Evolutionary conservation across 2,888 invertebrate species (phyloP), one percentile per base, ranked within the genome.

Genomic region (Calliopum simillimum): DNA sequence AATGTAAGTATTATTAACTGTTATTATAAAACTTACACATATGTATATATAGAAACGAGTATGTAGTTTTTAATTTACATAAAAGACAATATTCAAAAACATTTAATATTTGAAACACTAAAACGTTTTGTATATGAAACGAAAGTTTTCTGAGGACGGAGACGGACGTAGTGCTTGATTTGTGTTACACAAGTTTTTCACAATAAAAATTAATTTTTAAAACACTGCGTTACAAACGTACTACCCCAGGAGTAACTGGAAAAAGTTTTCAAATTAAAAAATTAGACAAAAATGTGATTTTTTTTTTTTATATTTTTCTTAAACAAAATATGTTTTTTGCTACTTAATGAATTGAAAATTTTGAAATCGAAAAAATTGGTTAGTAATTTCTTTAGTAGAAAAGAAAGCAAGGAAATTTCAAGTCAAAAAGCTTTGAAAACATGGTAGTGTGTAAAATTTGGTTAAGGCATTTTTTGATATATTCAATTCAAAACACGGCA

Each of bases 161-260:
- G 25, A n/a, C n/a, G n/a, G n/a, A n/a, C n/a, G n/a, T n/a, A n/a
- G n/a, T n/a, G n/a, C n/a, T n/a, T n/a, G n/a, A n/a, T n/a, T n/a
- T n/a, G n/a, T n/a, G n/a, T n/a, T n/a, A n/a, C 19, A 33, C 8
- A 8, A 33, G 33, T 33, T 5, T 33, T 33, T 33, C 55, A 56
- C 23, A 56, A n/a, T 55, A 44, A 64, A 23, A 70, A n/a, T n/a
- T n/a, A n/a, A n/a, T n/a, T 13, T 23, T 23, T 21, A 55, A 23
- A 51, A 64, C 49, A 46, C 64, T 16, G 47, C 64, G 56, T 78
- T 82, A 82, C 72, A 81, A 77, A 78, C 82, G 82, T 76, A 83
- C 82, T 75, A 82, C 73, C 76, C 82, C 82, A 71, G 82, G 81
- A 65, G 82, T 82, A 80, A 82, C 82, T 82, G 80, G 75, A 82